Percentiles rank a stretch among this genome's conserved stretches.
phyloP scores from a whole-genome alignment of 2,888 invertebrate species.

The Chymomyza fuscimana region DNA sequence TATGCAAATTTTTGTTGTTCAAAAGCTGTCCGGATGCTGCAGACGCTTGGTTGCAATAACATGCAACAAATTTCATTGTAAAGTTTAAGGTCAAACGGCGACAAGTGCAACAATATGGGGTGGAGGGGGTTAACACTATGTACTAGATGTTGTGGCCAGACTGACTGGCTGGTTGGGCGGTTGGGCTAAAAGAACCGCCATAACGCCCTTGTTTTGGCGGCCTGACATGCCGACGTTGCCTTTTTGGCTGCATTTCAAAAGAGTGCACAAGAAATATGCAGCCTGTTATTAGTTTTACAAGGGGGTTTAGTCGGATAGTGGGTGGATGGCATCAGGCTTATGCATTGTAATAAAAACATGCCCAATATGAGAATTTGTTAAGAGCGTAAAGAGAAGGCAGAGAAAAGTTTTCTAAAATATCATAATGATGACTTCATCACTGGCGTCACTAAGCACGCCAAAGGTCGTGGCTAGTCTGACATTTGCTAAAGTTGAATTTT shows the following conservation, averaged over 20 bases:
- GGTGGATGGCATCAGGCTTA: background rate
- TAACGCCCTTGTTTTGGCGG: background rate
- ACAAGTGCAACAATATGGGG: conserved; percentile 14
- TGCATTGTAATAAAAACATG: conserved; percentile 1
- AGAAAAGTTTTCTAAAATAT: conserved; percentile 13
- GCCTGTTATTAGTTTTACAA: conserved; percentile 12
- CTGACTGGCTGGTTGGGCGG: conserved; percentile 17
- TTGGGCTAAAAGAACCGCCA: background rate
- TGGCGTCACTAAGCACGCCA: conserved; percentile 40
- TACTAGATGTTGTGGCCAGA: conserved; percentile 12
- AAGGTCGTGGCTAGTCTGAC: conserved; percentile 35
- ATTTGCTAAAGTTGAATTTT: conserved; percentile 9
- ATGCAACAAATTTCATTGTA: conserved; percentile 41
- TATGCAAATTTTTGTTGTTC: conserved; percentile 28
- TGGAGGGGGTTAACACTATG: background rate
- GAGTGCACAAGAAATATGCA: conserved; percentile 15
- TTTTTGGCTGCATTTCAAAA: conserved; percentile 45
- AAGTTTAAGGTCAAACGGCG: conserved; percentile 64
- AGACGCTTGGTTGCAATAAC: background rate
- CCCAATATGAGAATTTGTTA: conserved; percentile 28
- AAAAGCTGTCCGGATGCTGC: conserved; percentile 12
- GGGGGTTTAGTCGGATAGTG: background rate
- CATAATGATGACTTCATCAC: conserved; percentile 57
- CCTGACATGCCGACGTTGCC: conserved; percentile 18
- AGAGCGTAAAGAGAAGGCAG: conserved; percentile 18